Conservation (phyloP, 2,888 invertebrate species). For the Carcina quercana region DNA sequence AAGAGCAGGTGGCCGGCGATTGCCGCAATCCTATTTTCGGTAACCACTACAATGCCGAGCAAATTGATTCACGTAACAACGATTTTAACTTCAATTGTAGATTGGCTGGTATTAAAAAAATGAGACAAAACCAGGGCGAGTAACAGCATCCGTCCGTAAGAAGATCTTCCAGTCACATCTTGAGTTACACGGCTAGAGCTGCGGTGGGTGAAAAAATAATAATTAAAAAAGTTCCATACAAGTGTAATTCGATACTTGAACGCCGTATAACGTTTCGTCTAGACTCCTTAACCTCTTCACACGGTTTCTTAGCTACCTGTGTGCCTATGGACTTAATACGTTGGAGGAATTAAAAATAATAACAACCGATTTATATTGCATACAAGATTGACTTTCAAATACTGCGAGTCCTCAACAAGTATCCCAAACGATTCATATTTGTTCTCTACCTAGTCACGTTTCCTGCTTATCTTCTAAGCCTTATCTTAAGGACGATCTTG, state of each 20-base stretch:
- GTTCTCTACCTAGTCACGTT: slow-evolving; percentile 23
- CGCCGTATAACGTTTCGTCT: slow-evolving; percentile 56
- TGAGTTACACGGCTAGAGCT: slow-evolving; percentile 51
- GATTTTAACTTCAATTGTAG: neutral
- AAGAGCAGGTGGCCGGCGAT: no score
- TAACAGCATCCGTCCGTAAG: slow-evolving; percentile 48
- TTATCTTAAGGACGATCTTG: slow-evolving; percentile 46
- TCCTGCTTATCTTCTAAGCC: slow-evolving; percentile 37
- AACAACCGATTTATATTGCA: no score
- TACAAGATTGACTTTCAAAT: neutral
- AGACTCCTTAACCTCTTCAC: slow-evolving; percentile 48
- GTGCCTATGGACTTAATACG: no score
- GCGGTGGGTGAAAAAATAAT: slow-evolving; percentile 46
- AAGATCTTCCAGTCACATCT: slow-evolving; percentile 40
- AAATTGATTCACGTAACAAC: slow-evolving; percentile 4
- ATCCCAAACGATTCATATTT: slow-evolving; percentile 3
- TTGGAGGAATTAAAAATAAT: no score
- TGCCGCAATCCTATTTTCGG: slow-evolving; percentile 21
- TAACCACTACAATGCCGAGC: slow-evolving; percentile 19
- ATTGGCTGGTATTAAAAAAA: neutral
- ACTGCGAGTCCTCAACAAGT: slow-evolving; percentile 15
- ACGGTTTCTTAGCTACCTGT: slow-evolving; percentile 19
- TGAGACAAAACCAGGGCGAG: slow-evolving; percentile 10
- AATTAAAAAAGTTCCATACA: slow-evolving; percentile 37
- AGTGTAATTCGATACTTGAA: slow-evolving; percentile 46